Evolutionary conservation across 2,888 invertebrate genomes (phyloP).

Genomic region (Hypomecis atomaria): DNA sequence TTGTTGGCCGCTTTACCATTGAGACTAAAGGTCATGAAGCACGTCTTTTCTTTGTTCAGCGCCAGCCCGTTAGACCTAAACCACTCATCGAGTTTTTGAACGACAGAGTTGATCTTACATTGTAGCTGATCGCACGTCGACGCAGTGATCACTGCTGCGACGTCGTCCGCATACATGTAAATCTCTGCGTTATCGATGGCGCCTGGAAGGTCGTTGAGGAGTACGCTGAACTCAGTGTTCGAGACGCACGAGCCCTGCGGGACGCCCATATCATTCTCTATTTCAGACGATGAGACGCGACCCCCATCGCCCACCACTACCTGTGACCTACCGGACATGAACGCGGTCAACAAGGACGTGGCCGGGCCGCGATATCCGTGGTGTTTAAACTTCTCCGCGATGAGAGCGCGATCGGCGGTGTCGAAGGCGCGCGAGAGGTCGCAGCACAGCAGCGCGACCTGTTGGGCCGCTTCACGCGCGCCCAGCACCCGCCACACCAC

Average conservation of each 20-base stretch:
- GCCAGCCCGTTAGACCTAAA: constrained; percentile 16
- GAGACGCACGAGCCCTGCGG: constrained; percentile 26
- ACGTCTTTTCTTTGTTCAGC: constrained; percentile 5
- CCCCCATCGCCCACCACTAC: constrained; percentile 20
- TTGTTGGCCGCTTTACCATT: neutral
- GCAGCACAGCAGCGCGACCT: constrained; percentile 11
- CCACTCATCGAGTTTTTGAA: constrained; percentile 4
- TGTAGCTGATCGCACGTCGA: constrained; percentile 4
- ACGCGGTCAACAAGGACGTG: neutral
- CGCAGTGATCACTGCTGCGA: constrained; percentile 3
- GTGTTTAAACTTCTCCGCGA: constrained; percentile 7
- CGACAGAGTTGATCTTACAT: neutral
- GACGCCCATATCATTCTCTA: constrained; percentile 3
- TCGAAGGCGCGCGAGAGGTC: constrained; percentile 20
- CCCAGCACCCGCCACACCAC: constrained; percentile 19
- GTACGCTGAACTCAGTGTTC: constrained; percentile 16
- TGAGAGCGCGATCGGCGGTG: constrained; percentile 2
- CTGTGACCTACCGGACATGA: constrained; percentile 20
- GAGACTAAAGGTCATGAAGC: neutral
- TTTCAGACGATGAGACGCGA: constrained; percentile 4
- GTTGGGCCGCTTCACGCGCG: constrained; percentile 6
- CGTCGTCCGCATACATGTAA: neutral
- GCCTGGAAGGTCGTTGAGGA: constrained; percentile 16
- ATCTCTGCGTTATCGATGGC: constrained; percentile 2
- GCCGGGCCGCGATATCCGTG: constrained; percentile 12